These are phyloP conservation scores for Drosophila longiperda DNA, from an alignment of 2,888 invertebrate genomes.

Conservation along the genomic window DNA sequence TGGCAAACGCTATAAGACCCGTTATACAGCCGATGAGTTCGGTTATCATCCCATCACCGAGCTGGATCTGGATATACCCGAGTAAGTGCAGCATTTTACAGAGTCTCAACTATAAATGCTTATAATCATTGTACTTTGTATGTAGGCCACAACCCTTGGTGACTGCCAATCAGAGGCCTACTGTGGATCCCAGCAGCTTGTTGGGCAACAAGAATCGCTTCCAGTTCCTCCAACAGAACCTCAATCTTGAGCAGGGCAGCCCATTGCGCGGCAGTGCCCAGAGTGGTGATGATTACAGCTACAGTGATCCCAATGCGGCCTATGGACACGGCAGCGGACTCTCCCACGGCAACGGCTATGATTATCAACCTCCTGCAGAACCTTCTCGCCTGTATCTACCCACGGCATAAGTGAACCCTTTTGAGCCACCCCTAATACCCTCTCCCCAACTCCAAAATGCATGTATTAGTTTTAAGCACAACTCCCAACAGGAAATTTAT, in stretches of 20 bases:
- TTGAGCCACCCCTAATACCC: background rate
- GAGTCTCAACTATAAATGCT: background rate
- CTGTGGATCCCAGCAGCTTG: conserved; percentile 62
- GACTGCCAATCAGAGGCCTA: conserved; percentile 41
- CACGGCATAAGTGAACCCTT: conserved; percentile 62
- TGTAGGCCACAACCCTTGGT: conserved; percentile 69
- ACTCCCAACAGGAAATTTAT: conserved; percentile 59
- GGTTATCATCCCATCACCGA: conserved; percentile 85
- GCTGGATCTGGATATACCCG: conserved; percentile 84
- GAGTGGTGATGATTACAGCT: conserved; percentile 83
- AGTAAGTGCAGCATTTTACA: conserved; percentile 62
- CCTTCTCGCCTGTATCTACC: conserved; percentile 77
- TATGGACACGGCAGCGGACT: conserved; percentile 1
- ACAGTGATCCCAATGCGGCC: conserved; percentile 33
- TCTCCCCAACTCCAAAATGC: conserved; percentile 37
- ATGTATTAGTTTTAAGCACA: conserved; percentile 73
- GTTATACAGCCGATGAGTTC: conserved; percentile 85
- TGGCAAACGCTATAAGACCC: conserved; percentile 84
- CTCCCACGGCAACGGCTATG: conserved; percentile 63
- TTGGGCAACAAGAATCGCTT: conserved; percentile 80
- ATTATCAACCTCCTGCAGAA: conserved; percentile 72
- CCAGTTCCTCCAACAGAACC: conserved; percentile 83
- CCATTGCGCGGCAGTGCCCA: conserved; percentile 79
- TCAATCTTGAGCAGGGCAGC: conserved; percentile 73
- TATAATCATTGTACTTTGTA: background rate